Evolutionary conservation across 64 coral and sea anemone genomes (phyloP), one percentile per base, ranked within the genome.

Genomic region (Pocillopora verrucosa): DNA sequence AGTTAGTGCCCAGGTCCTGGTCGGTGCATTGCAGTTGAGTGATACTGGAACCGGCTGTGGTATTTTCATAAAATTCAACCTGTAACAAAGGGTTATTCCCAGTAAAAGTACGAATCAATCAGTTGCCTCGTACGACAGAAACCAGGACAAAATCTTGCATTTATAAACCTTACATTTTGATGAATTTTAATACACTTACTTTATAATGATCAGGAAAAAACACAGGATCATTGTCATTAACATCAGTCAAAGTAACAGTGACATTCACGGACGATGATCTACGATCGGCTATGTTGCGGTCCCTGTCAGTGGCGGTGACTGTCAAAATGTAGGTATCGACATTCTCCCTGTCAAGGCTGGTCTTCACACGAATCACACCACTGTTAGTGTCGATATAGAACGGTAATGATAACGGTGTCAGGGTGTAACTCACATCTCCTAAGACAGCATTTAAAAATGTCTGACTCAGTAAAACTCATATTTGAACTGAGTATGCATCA

Each of bases 1-100:
- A 72, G 60, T 92, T 92, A 2, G 82, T 78, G 34, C 90, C 73
- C 82, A 92, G 90, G 65, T 92, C 90, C 69, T 79, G 62, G 34
- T 92, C 90, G 36, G 90, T 92, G 15, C 90, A 92, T 69, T 92
- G 90, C n/a, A 92, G 30, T 37, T 92, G 90, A 78, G 90, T 76
- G 20, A 92, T 65, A 92, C 60, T 92, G 74, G 82, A 87, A 34
- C 90, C 90, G 30, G 86, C 82, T 16, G 90, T 92, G 19, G 82
- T 78, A 58, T 92, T 92, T 45, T 92, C 90, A 41, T 36, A 83
- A 62, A 92, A 38, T 51, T 83, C 86, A 9, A 92, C 58, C 90
- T 92, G 59, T 16, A 60, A n/a, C 16, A 13, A 63, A 13, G 61
- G 61, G 11, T 63, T 4, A 15, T 63, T 15, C 16, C 11, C 61